These are phyloP conservation scores for Lepeophtheirus salmonis DNA, from an alignment of 1,140 invertebrate species.

Conservation along the genomic window DNA sequence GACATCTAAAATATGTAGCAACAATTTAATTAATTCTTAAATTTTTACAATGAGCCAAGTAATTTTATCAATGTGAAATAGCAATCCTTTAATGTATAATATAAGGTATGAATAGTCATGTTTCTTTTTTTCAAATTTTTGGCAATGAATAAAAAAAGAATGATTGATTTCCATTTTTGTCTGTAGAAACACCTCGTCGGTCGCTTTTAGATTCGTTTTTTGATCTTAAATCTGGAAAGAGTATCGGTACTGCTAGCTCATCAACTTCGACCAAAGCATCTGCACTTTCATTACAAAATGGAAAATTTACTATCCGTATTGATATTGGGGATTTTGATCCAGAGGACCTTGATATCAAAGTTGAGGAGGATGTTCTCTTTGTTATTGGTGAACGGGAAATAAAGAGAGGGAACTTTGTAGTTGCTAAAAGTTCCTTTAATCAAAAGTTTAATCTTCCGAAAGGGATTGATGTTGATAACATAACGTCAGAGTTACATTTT, in stretches of 20 bases:
- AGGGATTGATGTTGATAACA: slow-evolving; percentile 12
- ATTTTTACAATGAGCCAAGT: no score
- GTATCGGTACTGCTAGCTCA: background rate
- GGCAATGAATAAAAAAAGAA: no score
- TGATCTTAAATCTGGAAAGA: slow-evolving; percentile 6
- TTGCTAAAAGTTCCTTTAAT: slow-evolving; percentile 7
- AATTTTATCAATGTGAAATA: no score
- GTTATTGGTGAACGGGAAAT: slow-evolving; percentile 13
- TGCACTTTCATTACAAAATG: slow-evolving; percentile 11
- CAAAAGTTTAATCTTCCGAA: slow-evolving; percentile 13
- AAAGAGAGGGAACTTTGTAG: slow-evolving; percentile 11
- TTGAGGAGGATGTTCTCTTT: slow-evolving; percentile 11
- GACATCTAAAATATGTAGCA: no score
- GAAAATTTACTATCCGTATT: slow-evolving; percentile 10
- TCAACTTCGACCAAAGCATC: background rate
- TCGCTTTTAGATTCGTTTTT: slow-evolving; percentile 14
- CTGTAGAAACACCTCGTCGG: slow-evolving; percentile 6
- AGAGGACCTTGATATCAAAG: slow-evolving; percentile 15
- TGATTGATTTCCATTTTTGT: no score
- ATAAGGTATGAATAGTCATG: no score
- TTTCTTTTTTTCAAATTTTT: no score
- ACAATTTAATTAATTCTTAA: no score
- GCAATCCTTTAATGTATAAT: no score
- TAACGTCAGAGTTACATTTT: background rate
- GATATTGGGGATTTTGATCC: slow-evolving; percentile 18